These are phyloP conservation scores for Netelia melanura DNA, from an alignment of 2,888 invertebrate genomes.

Conservation along the genomic window DNA sequence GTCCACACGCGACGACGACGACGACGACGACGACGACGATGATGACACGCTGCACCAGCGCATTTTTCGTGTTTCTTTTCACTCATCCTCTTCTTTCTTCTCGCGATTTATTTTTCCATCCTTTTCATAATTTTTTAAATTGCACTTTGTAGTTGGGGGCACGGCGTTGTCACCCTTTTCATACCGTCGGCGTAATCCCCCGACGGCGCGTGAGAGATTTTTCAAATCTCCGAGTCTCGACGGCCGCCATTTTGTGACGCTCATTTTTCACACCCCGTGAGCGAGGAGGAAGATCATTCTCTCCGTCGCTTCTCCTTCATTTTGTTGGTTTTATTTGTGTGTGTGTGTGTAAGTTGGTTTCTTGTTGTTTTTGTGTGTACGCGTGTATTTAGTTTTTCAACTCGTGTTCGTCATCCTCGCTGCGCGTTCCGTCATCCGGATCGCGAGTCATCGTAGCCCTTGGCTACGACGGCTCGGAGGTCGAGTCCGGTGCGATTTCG, in stretches of 20 bases:
- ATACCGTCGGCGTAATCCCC: conserved; percentile 23
- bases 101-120: conserved; percentile 26
- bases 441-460: conserved; percentile 23
- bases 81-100: conserved; percentile 25
- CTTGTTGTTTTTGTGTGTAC: not conserved
- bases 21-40: not conserved
- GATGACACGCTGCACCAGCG: conserved; percentile 43
- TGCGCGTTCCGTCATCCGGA: not conserved
- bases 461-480: conserved; percentile 83
- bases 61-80: conserved; percentile 16
- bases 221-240: conserved; percentile 32
- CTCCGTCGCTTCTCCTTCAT: not conserved
- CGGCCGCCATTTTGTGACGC: not conserved
- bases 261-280: not conserved
- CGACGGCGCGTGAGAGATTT: conserved; percentile 17
- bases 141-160: conserved; percentile 71
- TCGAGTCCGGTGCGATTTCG: conserved; percentile 82
- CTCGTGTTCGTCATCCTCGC: not conserved
- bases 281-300: too few species aligned
- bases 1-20: conserved; percentile 20
- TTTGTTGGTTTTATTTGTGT: not conserved
- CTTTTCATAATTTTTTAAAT: conserved; percentile 65
- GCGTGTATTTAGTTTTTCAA: not conserved
- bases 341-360: not conserved
- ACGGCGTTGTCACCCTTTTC: conserved; percentile 33